phyloP scores from a whole-genome alignment of 2,888 invertebrate genomes.

The Ophion slaviceki region DNA sequence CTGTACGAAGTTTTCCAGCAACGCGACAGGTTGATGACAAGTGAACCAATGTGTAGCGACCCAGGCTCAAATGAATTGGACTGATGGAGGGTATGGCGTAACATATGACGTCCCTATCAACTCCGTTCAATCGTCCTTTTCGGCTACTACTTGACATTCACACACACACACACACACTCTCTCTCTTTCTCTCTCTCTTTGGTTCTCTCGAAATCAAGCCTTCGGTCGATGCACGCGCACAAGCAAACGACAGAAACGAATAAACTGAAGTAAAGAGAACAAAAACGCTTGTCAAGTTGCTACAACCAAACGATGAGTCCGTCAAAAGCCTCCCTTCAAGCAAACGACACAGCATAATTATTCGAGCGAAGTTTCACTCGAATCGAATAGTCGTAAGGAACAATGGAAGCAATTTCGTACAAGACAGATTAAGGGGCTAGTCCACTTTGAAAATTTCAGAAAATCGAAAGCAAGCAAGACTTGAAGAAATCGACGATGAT shows the following conservation, averaged over 20 bases:
- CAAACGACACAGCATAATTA: no score
- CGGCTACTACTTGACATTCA: neutral
- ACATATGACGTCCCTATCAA: slow-evolving; percentile 42
- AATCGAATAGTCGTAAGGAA: no score
- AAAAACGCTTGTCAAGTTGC: no score
- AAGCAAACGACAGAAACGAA: neutral
- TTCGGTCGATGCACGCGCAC: neutral
- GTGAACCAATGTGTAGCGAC: slow-evolving; percentile 74
- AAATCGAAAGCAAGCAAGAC: no score
- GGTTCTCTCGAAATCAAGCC: slow-evolving; percentile 54
- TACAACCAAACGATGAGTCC: no score
- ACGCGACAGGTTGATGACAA: slow-evolving; percentile 71
- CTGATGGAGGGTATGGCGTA: slow-evolving; percentile 21
- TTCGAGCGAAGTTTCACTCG: no score
- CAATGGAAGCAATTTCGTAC: neutral
- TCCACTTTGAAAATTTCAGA: no score
- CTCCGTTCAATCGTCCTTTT: slow-evolving; percentile 12
- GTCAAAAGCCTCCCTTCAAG: no score
- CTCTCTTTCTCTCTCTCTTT: neutral
- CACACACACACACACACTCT: neutral
- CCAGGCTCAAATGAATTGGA: neutral
- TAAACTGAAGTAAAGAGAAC: no score
- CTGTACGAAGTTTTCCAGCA: neutral
- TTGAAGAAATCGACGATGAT: no score
- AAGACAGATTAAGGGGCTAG: neutral